Conservation (phyloP, 2,888 invertebrate genomes). For the Cybosia mesomella region DNA sequence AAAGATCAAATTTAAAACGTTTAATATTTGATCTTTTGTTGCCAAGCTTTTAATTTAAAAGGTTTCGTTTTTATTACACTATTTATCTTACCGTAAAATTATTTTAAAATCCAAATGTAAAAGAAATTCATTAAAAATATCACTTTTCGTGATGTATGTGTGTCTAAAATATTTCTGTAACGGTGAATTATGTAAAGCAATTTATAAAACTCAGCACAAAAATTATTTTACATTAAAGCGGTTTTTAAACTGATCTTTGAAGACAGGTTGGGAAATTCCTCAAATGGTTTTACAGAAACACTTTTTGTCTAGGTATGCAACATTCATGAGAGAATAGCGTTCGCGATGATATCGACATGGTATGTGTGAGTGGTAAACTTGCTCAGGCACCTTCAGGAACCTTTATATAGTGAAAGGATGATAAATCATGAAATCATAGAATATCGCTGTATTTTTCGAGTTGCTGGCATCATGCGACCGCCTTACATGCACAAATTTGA, state of each 20-base stretch:
- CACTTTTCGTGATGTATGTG: neutral
- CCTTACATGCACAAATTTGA: no score
- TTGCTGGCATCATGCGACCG: no score
- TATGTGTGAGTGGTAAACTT: neutral
- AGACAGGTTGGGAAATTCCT: no score
- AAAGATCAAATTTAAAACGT: no score
- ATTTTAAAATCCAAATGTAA: neutral
- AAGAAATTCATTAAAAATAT: conserved; percentile 1
- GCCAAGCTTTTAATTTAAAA: no score
- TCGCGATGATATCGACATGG: neutral
- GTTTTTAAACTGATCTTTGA: neutral
- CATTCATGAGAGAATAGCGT: neutral
- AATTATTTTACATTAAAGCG: neutral
- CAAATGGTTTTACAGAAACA: neutral
- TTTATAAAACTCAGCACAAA: neutral
- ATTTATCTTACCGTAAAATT: neutral
- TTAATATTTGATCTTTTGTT: no score
- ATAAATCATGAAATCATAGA: no score
- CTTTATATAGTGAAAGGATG: no score
- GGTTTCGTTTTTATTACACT: neutral
- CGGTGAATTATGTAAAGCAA: neutral
- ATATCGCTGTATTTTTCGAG: no score
- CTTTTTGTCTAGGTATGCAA: neutral
- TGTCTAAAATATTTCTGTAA: neutral
- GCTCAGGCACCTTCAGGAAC: no score